Base-by-base conservation (phyloP, 1,140 invertebrate species). In the Adoxophyes honmai region DNA sequence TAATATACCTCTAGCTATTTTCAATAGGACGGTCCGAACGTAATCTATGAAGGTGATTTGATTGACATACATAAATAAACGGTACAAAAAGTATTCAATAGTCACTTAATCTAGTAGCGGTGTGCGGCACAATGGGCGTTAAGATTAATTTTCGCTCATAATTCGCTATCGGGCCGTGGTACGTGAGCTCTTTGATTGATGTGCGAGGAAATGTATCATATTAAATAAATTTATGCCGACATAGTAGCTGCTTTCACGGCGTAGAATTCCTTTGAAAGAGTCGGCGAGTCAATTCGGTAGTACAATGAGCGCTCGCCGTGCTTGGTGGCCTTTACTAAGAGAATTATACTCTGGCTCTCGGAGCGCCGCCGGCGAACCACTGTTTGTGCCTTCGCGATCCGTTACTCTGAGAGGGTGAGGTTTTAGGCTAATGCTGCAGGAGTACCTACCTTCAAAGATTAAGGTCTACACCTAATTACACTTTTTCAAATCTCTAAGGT, bases 241-340 rank as follows among this genome's bases (percentile, higher is more conserved):
- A 73, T 73, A 75, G 68, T 75, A 60, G 65, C 66, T 73, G 69
- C 72, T 81, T 81, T 79, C 69, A 75, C 70, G 70, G 66, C 64
- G 59, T 62, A 72, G 70, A 70, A 66, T 75, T 75, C 67, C 66
- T 72, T 75, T 70, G 56, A 75, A 73, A 69, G 66, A 68, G 60
- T 39, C 39, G 14, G 64, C 59, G 52, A 80, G 62, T 78, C 75
- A 76, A 83, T 84, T 86, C 78, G 73, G 79, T 76, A 82, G 78
- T 81, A 81, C 66, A 72, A 70, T 73, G 65, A 69, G 68, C 34
- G 13, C 56, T 58, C 48, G 44, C 51, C 69, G 59, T 73, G 66
- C 66, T 64, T 66, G 74, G 78, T 80, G 74, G 78, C 63, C 75
- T 10, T 28, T 28, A 28, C 21, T 10, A 48, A 48, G 21, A 48